Conservation (phyloP, 2,888 invertebrate species). For the Drosophila hamatofila region DNA sequence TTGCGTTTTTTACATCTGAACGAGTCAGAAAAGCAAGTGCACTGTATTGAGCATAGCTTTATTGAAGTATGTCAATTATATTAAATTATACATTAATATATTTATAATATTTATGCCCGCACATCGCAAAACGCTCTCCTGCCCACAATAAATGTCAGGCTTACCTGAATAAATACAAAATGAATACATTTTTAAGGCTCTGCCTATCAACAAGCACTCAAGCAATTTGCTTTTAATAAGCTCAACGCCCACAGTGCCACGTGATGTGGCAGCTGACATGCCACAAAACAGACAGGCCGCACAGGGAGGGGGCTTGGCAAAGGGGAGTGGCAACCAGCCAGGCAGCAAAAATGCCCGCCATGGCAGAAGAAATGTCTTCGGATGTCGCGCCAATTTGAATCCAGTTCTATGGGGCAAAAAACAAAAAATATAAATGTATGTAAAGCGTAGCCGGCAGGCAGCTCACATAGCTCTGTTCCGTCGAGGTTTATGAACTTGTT, state of each 20-base stretch:
- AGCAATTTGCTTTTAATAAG: constrained; percentile 58
- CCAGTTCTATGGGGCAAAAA: constrained; percentile 17
- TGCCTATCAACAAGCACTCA: constrained; percentile 41
- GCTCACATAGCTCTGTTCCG: constrained; percentile 35
- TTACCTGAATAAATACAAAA: constrained; percentile 35
- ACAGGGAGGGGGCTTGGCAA: constrained; percentile 2
- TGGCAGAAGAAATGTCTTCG: constrained; percentile 63
- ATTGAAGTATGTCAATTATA: constrained; percentile 11
- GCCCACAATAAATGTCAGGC: constrained; percentile 8
- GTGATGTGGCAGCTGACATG: constrained; percentile 59
- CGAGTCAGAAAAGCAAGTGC: not conserved
- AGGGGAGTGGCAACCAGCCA: constrained; percentile 7
- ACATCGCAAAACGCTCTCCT: not conserved
- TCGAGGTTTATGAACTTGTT: constrained; percentile 68
- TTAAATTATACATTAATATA: not conserved
- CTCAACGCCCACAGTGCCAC: constrained; percentile 65
- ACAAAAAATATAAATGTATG: constrained; percentile 2
- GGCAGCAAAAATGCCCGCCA: constrained; percentile 17
- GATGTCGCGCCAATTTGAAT: constrained; percentile 46
- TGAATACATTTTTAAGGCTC: constrained; percentile 39
- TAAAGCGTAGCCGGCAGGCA: constrained; percentile 24
- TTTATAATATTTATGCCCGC: not conserved
- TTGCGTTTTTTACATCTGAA: not conserved
- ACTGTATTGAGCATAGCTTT: not conserved
- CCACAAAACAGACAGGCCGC: constrained; percentile 29